Evolutionary conservation across 2,113 vertebrate genomes (phyloP), one percentile per base, ranked within the genome.

Genomic region (Myanophis thanlyinensis): DNA sequence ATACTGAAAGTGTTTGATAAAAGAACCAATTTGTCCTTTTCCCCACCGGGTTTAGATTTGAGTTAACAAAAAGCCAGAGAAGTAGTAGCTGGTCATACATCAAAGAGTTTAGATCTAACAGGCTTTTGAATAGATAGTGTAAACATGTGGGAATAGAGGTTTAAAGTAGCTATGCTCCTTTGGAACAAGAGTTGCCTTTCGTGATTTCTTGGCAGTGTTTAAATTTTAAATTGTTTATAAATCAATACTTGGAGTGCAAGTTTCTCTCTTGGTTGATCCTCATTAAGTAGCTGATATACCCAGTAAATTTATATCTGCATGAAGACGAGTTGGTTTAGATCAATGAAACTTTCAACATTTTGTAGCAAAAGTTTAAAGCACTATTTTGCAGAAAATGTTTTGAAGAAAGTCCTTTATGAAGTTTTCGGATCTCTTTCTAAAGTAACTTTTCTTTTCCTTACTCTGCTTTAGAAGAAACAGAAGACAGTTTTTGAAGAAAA

Each of bases 21-120:
- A 97, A 96, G 93, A 94, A 92, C 94, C 91, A 94, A 86, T 96
- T 95, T 96, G 96, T 96, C 93, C 94, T 94, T 96, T 94, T 95
- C 90, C 96, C 95, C 90, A 30, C 0, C 91, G 96, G 94, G 91
- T 95, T 95, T 90, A 93, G 95, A 93, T 96, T 90, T 95, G 89
- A 30, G 95, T 89, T 96, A 95, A 97, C 96, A 94, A 93, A 96
- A 95, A 97, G 94, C 94, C 95, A 54, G 94, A 84, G 47, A 94
- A 92, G 93, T 87, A 95, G 96, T 91, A 94, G 93, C 56, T 90
- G 93, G 95, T 96, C 95, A 88, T 95, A 91, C 96, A 96, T 97
- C 97, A 97, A 95, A 97, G 96, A 95, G 91, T 96, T 96, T 89
- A 93, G 94, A 95, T 97, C 96, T 96, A 96, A 96, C 93, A 95